Evolutionary conservation across 2,888 invertebrate species (phyloP), one percentile per base, ranked within the genome.

Genomic region (Oasisia sp.): DNA sequence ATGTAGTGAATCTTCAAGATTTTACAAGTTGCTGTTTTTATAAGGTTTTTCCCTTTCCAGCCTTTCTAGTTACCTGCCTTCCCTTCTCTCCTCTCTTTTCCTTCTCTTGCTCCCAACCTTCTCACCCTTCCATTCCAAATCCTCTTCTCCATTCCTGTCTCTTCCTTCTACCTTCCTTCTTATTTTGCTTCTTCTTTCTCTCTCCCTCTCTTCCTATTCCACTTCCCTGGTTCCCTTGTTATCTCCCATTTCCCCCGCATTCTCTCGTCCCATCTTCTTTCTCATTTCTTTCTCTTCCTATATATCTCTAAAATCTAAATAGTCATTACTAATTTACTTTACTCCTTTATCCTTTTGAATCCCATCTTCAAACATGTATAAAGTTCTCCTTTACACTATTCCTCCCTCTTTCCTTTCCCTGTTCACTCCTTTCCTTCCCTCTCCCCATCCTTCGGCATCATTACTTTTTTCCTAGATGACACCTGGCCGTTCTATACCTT

Each of bases 361-460:
- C 50, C 50, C 50, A 9, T 50, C 50, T 50, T 50, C 14, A 50
- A 12, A 50, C 50, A 1, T 14, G 9, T 14, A 12, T 50, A 0
- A 9, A 8, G 9, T 14, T 50, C 50, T 50, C 50, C 50, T 50
- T 50, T 50, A 0, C 50, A 12, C 50, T 12, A 50, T 32, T 58
- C 45, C 32, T 91, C 58, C 58, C n/a, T 44, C 44, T 92, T 12
- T 32, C 32, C 90, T 89, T 32, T 56, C 44, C 91, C 89, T 74
- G 32, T 50, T 38, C 50, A 5, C 50, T 8, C 11, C 50, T 19
- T 27, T 56, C n/a, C 9, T 11, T 56, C 27, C 58, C 11, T 11
- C 14, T 91, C 58, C 44, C 9, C 50, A 11, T 32, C 32, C 27
- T 32, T 38, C 89, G 32, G 19, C 11, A 38, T 7, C n/a, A 91